Percentiles rank a stretch among this genome's conserved stretches.
Conservation (phyloP, 1,140 invertebrate species). For the Drusus annulatus region DNA sequence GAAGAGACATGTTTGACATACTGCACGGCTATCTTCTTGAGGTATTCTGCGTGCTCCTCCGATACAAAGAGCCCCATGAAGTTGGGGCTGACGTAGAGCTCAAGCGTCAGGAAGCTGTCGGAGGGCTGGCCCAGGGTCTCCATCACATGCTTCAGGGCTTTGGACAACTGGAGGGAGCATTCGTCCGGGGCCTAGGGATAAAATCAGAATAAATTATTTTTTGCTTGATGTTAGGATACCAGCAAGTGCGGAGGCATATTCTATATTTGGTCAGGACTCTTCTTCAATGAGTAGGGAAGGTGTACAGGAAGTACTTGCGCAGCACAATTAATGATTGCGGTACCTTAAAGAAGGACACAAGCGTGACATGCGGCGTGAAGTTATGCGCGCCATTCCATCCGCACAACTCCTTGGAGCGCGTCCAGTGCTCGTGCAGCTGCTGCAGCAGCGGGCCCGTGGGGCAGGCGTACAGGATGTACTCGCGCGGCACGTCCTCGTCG, state of each 20-base stretch:
- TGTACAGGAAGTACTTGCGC: no score
- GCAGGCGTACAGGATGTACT: constrained; percentile 90
- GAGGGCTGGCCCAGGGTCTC: constrained; percentile 76
- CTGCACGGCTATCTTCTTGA: constrained; percentile 82
- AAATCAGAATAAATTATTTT: no score
- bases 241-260: no score
- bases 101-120: constrained; percentile 77
- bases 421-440: constrained; percentile 84
- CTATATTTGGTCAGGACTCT: no score
- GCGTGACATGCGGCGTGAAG: constrained; percentile 90
- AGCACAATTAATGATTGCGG: no score
- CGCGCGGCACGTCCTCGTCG: constrained; percentile 81
- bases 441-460: constrained; percentile 79
- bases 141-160: constrained; percentile 78
- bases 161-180: constrained; percentile 76
- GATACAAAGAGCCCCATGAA: constrained; percentile 91
- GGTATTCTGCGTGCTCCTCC: constrained; percentile 82
- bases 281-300: no score
- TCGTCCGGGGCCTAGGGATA: constrained; percentile 82
- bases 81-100: constrained; percentile 87
- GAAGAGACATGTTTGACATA: constrained; percentile 85
- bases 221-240: no score
- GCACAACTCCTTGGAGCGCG: constrained; percentile 80
- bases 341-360: constrained; percentile 92
- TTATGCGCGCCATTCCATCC: constrained; percentile 93